Base-by-base conservation (phyloP, 2,888 invertebrate genomes). In the Gnatocerus cornutus region DNA sequence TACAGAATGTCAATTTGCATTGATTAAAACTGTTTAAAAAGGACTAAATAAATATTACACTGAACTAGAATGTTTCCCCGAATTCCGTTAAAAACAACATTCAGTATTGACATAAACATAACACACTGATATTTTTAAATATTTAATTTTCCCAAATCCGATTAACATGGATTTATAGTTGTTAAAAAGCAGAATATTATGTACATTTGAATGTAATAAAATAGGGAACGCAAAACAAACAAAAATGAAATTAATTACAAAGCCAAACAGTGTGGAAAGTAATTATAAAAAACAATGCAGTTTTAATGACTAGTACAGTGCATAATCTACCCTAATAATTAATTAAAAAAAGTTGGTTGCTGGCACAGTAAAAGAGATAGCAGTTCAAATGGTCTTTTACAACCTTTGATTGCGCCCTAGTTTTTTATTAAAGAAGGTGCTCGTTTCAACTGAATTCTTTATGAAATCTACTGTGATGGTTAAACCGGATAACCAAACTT, bases 401-500 rank as follows among this genome's bases (percentile, higher is more conserved):
- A 37, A 55, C 39, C 12, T 21, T 9, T 39, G 39, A 55, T 39
- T 39, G 37, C 21, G 55, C 8, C 14, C 10, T 12, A 33, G 39
- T 21, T n/a, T 37, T 56, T 56, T 56, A 56, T 56, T 55, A 55
- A 39, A 53, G 16, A 53, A 41, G 21, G 39, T 55, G 39, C 9
- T 43, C 12, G 21, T 13, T 43, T n/a, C 39, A 41, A 56, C 41
- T 41, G 56, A 56, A 56, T 56, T 56, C 43, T 56, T 56, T 43
- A 56, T 56, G 43, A 56, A 56, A 56, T 56, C 41, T 56, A n/a
- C n/a, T 21, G 37, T 37, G 41, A 41, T 21, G 56, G 21, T 56
- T 56, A 41, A 56, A 9, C 41, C 27, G 56, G 37, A 41, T 56
- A 56, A 56, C 56, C 21, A 56, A 56, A 56, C 56, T 56, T 43